Base-by-base conservation (phyloP, 2,888 invertebrate species). In the Macaria liturata region DNA sequence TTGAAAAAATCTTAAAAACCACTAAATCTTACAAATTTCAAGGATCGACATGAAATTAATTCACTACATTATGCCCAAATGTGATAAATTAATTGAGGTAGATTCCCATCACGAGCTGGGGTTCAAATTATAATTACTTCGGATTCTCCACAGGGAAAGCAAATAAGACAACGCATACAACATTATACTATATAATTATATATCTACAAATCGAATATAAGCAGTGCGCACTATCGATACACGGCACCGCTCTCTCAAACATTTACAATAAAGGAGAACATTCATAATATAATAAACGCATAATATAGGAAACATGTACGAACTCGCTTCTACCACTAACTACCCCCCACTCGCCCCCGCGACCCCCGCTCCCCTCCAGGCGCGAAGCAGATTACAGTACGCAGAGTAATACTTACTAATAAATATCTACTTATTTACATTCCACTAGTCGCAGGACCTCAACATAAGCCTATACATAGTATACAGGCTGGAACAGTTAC, bases 31-130 rank as follows among this genome's bases (percentile, higher is more conserved):
- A 88, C 86, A 86, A 87, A 84, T 81, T 86, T 75, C 74, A 81
- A 80, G 80, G 74, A 74, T 78, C 73, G 55, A 79, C 62, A 81
- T 84, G 78, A 87, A 88, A 84, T 80, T 81, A 86, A 87, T 84
- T 85, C 75, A 80, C 82, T 84, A 86, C 85, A 89, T 88, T 86
- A 90, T 89, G 91, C 89, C 89, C 90, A 85, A 91, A 84, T 87
- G 88, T 89, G 89, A 88, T 91, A 91, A 92, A 91, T 87, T 83
- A 92, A 90, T 84, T 92, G 92, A 92, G 92, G 92, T 92, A 92
- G 92, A 90, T 92, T 80, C 87, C 87, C 88, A 80, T 66, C 73
- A 76, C 20, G 20, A 20, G 64, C 77, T 80, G 78, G 88, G 90
- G 81, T 77, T 83, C 81, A 86, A 88, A 88, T 84, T 84, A 88